phyloP scores from a whole-genome alignment of 1,140 invertebrate genomes.

The Idris sp. region DNA sequence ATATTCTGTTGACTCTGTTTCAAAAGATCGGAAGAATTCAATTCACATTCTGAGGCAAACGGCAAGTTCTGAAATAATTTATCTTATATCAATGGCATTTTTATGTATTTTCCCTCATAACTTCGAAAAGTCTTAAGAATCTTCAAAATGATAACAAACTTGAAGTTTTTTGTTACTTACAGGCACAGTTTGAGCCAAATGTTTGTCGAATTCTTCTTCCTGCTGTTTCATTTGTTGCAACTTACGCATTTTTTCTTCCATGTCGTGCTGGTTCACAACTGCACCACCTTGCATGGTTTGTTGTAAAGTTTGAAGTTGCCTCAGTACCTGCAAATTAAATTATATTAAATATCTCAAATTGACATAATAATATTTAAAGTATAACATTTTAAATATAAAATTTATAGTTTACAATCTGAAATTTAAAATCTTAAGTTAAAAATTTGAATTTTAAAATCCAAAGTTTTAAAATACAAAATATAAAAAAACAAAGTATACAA shows the following conservation, averaged over 20 bases:
- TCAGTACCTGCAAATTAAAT: slow-evolving; percentile 78
- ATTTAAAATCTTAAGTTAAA: too few species aligned
- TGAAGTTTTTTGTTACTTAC: slow-evolving; percentile 71
- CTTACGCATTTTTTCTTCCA: slow-evolving; percentile 85
- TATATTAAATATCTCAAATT: neutral
- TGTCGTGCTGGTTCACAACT: slow-evolving; percentile 79
- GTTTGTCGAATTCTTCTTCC: slow-evolving; percentile 88
- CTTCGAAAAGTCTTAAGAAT: too few species aligned
- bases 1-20: slow-evolving; percentile 71
- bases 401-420: too few species aligned
- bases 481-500: too few species aligned
- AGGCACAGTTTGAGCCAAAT: slow-evolving; percentile 84
- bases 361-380: neutral
- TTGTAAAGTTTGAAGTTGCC: slow-evolving; percentile 83
- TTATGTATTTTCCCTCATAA: slow-evolving; percentile 3
- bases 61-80: slow-evolving; percentile 79
- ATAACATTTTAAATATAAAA: too few species aligned
- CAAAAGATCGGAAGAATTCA: slow-evolving; percentile 79
- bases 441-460: too few species aligned
- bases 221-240: slow-evolving; percentile 85
- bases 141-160: too few species aligned
- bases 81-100: slow-evolving; percentile 42
- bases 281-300: slow-evolving; percentile 76
- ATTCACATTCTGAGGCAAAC: slow-evolving; percentile 84
- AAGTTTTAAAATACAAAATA: too few species aligned